Conservation (phyloP, 2,113 vertebrate genomes). For the Phaethon lepturus region DNA sequence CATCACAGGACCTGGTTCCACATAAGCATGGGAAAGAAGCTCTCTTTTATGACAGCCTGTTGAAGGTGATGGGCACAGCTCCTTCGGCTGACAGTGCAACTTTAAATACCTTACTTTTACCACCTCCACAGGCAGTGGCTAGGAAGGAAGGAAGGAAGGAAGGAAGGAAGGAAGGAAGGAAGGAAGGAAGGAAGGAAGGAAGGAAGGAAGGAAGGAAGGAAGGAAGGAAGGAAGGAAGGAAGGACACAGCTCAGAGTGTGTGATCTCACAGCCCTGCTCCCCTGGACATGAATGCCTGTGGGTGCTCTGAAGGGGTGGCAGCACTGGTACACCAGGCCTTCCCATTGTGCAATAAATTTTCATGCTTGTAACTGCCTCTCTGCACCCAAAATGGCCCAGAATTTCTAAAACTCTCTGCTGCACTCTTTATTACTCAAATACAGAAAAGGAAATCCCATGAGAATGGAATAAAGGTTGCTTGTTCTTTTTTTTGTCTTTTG, state of each 20-base stretch:
- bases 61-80: not conserved
- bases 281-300: rapidly evolving
- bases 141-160: no score
- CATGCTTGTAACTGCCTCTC: not conserved
- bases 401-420: not conserved
- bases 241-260: not conserved
- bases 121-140: not conserved
- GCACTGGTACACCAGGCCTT: not conserved
- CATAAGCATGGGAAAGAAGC: not conserved
- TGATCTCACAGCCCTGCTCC: not conserved
- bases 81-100: not conserved
- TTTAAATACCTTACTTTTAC: not conserved
- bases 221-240: not conserved
- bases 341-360: not conserved
- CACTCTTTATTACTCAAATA: not conserved
- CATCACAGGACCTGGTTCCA: not conserved
- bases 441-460: not conserved
- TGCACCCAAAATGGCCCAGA: not conserved
- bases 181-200: no score
- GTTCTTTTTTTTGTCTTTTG: rapidly evolving
- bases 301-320: not conserved
- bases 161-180: no score
- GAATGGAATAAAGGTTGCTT: not conserved
- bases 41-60: not conserved
- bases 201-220: no score